A percentile compares a stretch with the other conserved stretches of the same genome.
These are phyloP conservation scores for Deilephila porcellus DNA, from an alignment of 2,888 invertebrate genomes.

Conservation along the genomic window DNA sequence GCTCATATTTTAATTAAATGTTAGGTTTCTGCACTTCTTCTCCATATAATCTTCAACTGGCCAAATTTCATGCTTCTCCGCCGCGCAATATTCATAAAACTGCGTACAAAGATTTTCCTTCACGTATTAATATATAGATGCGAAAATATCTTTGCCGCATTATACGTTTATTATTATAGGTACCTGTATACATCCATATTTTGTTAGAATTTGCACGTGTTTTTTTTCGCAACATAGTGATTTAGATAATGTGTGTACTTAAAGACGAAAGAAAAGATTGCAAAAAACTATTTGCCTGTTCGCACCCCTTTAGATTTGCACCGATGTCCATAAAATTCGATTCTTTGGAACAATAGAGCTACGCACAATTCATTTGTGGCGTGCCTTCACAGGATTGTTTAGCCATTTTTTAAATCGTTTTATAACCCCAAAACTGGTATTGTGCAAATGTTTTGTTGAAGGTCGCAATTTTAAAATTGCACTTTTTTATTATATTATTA, in stretches of 20 bases:
- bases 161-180: too few species aligned
- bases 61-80: too few species aligned
- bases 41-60: too few species aligned
- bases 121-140: too few species aligned
- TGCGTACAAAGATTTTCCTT: too few species aligned
- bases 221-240: neutral
- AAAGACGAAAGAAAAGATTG: slow-evolving; percentile 12
- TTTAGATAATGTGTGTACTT: neutral
- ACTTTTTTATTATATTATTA: slow-evolving; percentile 31
- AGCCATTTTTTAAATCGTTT: slow-evolving; percentile 48
- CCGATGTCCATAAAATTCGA: slow-evolving; percentile 20
- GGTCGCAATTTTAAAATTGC: slow-evolving; percentile 41
- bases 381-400: slow-evolving; percentile 18
- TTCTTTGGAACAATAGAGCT: slow-evolving; percentile 8
- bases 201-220: slow-evolving; percentile 16
- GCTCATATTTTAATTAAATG: too few species aligned
- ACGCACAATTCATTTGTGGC: slow-evolving; percentile 13
- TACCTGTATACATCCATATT: neutral
- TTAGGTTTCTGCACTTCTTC: too few species aligned
- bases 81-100: too few species aligned
- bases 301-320: slow-evolving; percentile 24
- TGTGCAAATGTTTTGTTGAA: slow-evolving; percentile 53
- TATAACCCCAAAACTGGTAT: slow-evolving; percentile 48
- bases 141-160: too few species aligned
- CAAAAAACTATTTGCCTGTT: slow-evolving; percentile 6